phyloP scores from a whole-genome alignment of 1,140 invertebrate species.

The Pygmarrhopalites habei region DNA sequence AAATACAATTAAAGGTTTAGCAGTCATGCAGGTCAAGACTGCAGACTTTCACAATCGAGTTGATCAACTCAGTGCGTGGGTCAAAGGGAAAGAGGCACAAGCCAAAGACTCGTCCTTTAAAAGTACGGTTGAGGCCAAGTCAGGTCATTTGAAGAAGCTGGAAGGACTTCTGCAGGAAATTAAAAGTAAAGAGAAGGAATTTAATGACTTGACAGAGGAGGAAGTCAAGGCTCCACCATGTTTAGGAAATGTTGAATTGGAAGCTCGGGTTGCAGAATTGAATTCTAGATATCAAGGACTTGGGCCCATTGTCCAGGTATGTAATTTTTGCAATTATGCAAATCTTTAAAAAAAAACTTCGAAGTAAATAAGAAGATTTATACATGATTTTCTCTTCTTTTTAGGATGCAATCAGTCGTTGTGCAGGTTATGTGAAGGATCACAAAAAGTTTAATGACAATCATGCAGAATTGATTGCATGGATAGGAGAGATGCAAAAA shows the following conservation, averaged over 20 bases:
- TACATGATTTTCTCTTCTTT: background rate
- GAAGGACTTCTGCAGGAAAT: conserved; percentile 68
- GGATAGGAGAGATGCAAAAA: conserved; percentile 61
- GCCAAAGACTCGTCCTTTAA: conserved; percentile 85
- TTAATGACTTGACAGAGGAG: conserved; percentile 64
- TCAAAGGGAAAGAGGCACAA: conserved; percentile 72
- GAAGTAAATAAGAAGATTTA: background rate
- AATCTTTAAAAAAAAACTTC: background rate
- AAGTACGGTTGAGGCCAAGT: conserved; percentile 73
- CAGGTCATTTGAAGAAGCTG: conserved; percentile 69
- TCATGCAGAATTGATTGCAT: conserved; percentile 65
- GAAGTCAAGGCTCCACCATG: conserved; percentile 60
- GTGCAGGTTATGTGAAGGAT: conserved; percentile 62
- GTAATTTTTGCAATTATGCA: conserved; percentile 17
- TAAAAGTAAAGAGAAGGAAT: conserved; percentile 56
- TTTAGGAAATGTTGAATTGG: conserved; percentile 67
- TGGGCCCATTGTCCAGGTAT: conserved; percentile 68
- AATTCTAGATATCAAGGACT: conserved; percentile 75
- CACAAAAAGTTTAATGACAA: conserved; percentile 73
- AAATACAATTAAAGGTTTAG: conserved; percentile 41
- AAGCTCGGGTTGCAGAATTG: conserved; percentile 67
- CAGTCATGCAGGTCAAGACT: conserved; percentile 65
- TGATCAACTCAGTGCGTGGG: conserved; percentile 69
- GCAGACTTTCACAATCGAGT: conserved; percentile 69
- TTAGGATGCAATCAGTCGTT: conserved; percentile 36